These are phyloP conservation scores for Chelon labrosus DNA, from an alignment of 2,797 vertebrate species.

Conservation along the genomic window DNA sequence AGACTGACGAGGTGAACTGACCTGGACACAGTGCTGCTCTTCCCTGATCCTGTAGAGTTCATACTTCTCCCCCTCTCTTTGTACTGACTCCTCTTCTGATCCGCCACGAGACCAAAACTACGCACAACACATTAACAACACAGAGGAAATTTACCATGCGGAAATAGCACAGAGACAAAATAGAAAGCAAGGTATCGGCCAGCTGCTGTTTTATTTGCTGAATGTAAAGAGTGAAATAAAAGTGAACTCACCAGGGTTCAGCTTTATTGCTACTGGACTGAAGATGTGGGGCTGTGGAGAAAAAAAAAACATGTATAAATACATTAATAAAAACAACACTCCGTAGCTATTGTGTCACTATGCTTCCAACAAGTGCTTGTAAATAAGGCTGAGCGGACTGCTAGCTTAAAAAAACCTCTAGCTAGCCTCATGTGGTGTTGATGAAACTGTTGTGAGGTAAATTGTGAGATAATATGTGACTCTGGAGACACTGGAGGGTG, in stretches of 20 bases:
- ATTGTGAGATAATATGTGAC: too few relatives aligned
- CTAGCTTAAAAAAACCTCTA: too few relatives aligned
- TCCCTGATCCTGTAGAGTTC: constrained; percentile 98
- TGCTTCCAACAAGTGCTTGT: too few relatives aligned
- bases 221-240: constrained; percentile 8
- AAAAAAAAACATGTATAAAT: constrained; percentile 17
- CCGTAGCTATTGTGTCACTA: not conserved
- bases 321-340: not conserved
- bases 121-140: constrained; percentile 20
- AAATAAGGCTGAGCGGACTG: too few relatives aligned
- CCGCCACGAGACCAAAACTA: constrained; percentile 86
- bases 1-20: constrained; percentile 45
- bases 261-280: constrained; percentile 84
- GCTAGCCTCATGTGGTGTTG: too few relatives aligned
- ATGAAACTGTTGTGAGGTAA: too few relatives aligned
- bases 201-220: not conserved
- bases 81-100: constrained; percentile 92
- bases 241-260: constrained; percentile 87
- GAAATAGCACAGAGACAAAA: not conserved
- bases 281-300: constrained; percentile 92
- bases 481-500: too few relatives aligned
- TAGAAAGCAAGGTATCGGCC: not conserved
- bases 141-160: constrained; percentile 12
- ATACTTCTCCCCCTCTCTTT: constrained; percentile 95
- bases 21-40: constrained; percentile 98